Evolutionary conservation across 2,113 vertebrate genomes (phyloP), one percentile per base, ranked within the genome.

Genomic region (Globicephala melas): DNA sequence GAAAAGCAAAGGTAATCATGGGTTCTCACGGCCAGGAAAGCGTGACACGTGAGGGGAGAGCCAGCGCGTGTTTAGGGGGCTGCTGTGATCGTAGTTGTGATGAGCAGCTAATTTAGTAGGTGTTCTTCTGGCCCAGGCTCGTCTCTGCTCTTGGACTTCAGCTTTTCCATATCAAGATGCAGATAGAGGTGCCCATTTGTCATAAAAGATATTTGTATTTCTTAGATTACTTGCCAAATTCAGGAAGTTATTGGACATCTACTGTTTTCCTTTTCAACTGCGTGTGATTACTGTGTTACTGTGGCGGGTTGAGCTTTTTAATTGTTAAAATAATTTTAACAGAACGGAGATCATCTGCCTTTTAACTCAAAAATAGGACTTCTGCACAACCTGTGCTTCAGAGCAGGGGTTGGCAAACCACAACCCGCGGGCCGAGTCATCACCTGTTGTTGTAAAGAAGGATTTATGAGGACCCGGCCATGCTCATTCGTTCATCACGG

Each of bases 1-100:
- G 91, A 99, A 99, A 98, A 99, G 95, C 98, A 99, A 99, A 99
- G 99, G 99, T 99, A 99, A 98, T 87, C 55, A 0, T 58, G 8
- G 18, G 0, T 31, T n/a, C 60, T 36, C 60, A 0, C 58, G 28
- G 14, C 28, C 12, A 1, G 70, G 76, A 38, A 50, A 44, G 44
- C 4, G 0, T 10, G 21, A 15, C 1, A 0, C 6, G 9, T 33
- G 18, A 36, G 50, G 62, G 82, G 41, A 28, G 23, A 55, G 41
- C 50, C 33, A 14, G 23, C 13, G 5, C 1, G 0, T 31, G 4
- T 8, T 14, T 68, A 14, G 38, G 58, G 36, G 41, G 33, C 71
- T 60, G 0, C 38, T 10, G 20, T 36, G 21, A 6, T 36, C 0
- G 0, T 2, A 23, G 47, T 50, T 82, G 10, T 26, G 67, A 0